Percentiles rank a stretch among this genome's conserved stretches.
phyloP scores from a whole-genome alignment of 2,797 vertebrate genomes.

The Crax fasciolata region DNA sequence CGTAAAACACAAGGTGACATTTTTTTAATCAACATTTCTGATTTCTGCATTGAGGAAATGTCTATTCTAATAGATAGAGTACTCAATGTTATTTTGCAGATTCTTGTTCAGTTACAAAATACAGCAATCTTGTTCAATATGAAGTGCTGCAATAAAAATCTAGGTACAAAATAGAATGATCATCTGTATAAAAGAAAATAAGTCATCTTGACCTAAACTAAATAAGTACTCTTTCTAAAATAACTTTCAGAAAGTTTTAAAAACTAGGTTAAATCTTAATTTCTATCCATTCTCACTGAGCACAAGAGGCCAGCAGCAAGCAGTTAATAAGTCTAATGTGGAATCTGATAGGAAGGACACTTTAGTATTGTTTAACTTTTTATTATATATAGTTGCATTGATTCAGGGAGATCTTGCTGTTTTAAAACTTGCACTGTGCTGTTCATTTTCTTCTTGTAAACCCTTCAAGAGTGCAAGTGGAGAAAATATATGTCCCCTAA shows the following conservation, averaged over 20 bases:
- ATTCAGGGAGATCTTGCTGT: background rate
- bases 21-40: background rate
- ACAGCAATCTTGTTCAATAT: background rate
- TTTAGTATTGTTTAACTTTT: background rate
- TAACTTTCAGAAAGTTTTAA: background rate
- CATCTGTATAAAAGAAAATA: background rate
- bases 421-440: background rate
- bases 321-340: background rate
- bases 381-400: background rate
- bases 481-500: accelerated
- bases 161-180: background rate
- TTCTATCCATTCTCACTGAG: background rate
- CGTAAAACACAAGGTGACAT: background rate
- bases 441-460: background rate
- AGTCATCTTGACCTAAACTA: background rate
- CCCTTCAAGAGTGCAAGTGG: background rate
- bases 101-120: background rate
- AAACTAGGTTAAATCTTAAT: background rate
- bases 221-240: background rate
- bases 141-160: background rate
- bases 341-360: background rate
- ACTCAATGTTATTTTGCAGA: background rate
- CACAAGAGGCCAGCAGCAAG: background rate
- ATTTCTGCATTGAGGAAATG: background rate
- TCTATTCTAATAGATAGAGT: background rate